These are phyloP conservation scores for Parotia lawesii DNA, from an alignment of 2,113 vertebrate genomes.

Conservation along the genomic window DNA sequence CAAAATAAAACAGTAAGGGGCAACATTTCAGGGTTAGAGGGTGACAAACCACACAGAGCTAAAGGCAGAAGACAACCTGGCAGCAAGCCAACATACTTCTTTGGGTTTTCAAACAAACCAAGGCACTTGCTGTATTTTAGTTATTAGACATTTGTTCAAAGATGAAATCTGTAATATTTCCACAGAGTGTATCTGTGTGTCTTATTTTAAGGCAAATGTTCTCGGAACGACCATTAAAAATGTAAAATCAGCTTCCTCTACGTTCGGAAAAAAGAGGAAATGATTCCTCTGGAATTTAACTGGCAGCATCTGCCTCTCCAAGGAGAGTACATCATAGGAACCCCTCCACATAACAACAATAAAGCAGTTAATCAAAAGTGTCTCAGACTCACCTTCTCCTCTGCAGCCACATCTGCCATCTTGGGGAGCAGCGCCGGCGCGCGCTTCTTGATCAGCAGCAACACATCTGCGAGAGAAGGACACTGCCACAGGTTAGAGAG, in stretches of 20 bases:
- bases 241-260: neutral
- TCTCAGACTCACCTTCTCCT: slow-evolving; percentile 84
- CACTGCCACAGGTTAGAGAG: neutral
- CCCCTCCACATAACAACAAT: neutral
- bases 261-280: neutral
- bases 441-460: slow-evolving; percentile 89
- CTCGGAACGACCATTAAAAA: neutral
- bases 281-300: neutral
- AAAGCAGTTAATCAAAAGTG: neutral
- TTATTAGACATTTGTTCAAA: neutral
- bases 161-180: neutral
- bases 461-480: slow-evolving; percentile 76
- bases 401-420: slow-evolving; percentile 86
- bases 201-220: neutral
- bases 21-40: neutral
- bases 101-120: neutral
- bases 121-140: neutral
- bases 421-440: slow-evolving; percentile 81
- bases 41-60: neutral
- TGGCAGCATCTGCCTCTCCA: neutral
- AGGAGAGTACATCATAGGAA: accelerated
- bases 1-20: neutral
- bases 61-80: neutral
- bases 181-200: neutral
- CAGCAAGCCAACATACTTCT: neutral